Evolutionary conservation across 2,113 vertebrate genomes (phyloP).

Genomic region (Eretmodus cyanostictus): DNA sequence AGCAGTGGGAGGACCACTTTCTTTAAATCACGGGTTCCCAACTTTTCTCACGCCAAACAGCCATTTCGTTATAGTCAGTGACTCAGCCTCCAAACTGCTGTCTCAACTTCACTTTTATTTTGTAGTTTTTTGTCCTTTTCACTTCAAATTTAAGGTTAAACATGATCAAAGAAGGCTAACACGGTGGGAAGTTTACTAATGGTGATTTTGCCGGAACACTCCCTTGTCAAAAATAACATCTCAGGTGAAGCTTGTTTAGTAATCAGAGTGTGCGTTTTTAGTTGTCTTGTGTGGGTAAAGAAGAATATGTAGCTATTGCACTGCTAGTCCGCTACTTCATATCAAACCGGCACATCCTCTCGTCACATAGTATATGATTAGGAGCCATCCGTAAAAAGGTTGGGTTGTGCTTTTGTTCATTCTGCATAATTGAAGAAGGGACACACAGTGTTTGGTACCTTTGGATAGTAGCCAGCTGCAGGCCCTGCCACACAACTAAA

Average conservation of each 20-base stretch:
- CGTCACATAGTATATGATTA: neutral
- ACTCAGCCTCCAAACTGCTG: neutral
- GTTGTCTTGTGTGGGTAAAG: neutral
- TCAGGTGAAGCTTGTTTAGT: neutral
- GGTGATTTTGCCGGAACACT: neutral
- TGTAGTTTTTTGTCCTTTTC: neutral
- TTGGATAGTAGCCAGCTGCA: neutral
- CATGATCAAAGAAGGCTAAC: neutral
- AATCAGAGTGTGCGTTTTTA: neutral
- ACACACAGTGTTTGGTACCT: neutral
- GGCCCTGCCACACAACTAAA: neutral
- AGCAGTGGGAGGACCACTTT: neutral
- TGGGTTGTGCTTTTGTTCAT: neutral
- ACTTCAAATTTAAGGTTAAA: neutral
- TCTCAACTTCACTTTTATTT: neutral
- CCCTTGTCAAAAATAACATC: neutral
- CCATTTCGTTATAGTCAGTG: neutral
- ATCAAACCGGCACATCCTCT: neutral
- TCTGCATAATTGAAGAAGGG: neutral
- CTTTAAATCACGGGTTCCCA: neutral
- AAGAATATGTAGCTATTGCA: neutral
- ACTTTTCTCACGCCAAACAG: neutral
- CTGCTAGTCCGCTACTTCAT: neutral
- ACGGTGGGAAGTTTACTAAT: neutral
- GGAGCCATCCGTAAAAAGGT: neutral